Base-by-base conservation (phyloP, 1,140 invertebrate genomes). In the Agrilus planipennis region DNA sequence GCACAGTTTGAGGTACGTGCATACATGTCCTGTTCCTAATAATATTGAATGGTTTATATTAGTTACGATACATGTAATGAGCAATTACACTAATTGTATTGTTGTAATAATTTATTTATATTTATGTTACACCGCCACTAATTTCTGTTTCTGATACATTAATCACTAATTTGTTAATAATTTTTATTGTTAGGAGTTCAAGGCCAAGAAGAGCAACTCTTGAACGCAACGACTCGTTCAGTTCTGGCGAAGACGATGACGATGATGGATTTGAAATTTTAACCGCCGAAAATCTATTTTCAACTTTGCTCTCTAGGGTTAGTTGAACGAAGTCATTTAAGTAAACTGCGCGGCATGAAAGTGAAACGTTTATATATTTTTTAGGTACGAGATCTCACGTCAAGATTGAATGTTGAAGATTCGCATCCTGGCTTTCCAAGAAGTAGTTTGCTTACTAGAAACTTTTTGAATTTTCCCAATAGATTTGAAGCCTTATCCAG, bases 271-370 rank as follows among this genome's bases (percentile, higher is more conserved):
- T 91, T 69, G 85, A 90, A 57, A 74, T 89, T 41, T 69, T 90
- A 29, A 90, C 88, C 2, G 86, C 88, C 1, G 88, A 90, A 64
- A 89, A 89, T 60, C 66, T 91, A 19, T 91, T 90, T 63, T 89
- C 85, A 1, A 89, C 84, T 1, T 62, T 91, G 23, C 62, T 91
- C 27, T 84, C 85, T 44, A 73, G 86, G 57, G 86, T 90, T 60
- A 51, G 45, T 23, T 5, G 7, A 34, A 31, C 6, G 10, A 9
- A 31, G 14, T 6, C 6, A n/a, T 4, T n/a, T n/a, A n/a, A n/a
- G n/a, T n/a, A n/a, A n/a, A n/a, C n/a, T n/a, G 11, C 21, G 27
- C 14, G 12, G 17, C 12, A 5, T n/a, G n/a, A n/a, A n/a, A n/a
- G n/a, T n/a, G n/a, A n/a, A n/a, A n/a, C n/a, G n/a, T 22, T 15